Base-by-base conservation (phyloP, 1,140 invertebrate genomes). In the Cyphomyrmex costatus region DNA sequence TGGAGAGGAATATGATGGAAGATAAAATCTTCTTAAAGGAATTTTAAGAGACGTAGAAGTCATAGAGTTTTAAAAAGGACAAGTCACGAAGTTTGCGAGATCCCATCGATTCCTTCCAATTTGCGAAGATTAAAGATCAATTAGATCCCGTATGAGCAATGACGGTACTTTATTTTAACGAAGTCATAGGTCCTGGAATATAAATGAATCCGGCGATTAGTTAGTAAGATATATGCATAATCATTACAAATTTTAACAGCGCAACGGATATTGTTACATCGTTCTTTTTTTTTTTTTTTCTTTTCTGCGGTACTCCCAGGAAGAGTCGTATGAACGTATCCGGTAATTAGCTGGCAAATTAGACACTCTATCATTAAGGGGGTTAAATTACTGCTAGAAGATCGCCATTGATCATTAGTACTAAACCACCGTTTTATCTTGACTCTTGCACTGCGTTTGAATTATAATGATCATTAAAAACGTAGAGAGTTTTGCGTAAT, bases 111-210 rank as follows among this genome's bases (percentile, higher is more conserved):
- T 73, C 30, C 63, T 61, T 58, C 53, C 65, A 46, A 86, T 88
- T 74, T 80, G 27, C 79, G 19, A 53, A 82, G 89, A 90, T 90
- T 89, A 90, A 89, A 53, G 86, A 90, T 90, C 86, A 90, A 90
- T 90, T 90, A 90, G 74, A 21, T 60, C 56, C 30, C 21, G 53
- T 71, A 78, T 83, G 82, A 90, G 88, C 71, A 86, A 90, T 80
- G 77, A 19, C 60, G 42, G 24, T 56, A 33, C 46, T 76, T 33
- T 14, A 42, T 68, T 87, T 77, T 27, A 53, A 21, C 3, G 19
- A 60, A 70, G 61, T 74, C 77, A 90, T 36, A 83, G 86, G 73
- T 88, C 61, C 51, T n/a, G 27, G 42, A 19, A 24, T 36, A 61
- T 24, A 77, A 71, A 90, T 87, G 74, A 71, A 88, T 85, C 66